A percentile compares a stretch with the other conserved stretches of the same genome.
Evolutionary conservation across 2,113 vertebrate species (phyloP).

Genomic region (Lonchura striata): DNA sequence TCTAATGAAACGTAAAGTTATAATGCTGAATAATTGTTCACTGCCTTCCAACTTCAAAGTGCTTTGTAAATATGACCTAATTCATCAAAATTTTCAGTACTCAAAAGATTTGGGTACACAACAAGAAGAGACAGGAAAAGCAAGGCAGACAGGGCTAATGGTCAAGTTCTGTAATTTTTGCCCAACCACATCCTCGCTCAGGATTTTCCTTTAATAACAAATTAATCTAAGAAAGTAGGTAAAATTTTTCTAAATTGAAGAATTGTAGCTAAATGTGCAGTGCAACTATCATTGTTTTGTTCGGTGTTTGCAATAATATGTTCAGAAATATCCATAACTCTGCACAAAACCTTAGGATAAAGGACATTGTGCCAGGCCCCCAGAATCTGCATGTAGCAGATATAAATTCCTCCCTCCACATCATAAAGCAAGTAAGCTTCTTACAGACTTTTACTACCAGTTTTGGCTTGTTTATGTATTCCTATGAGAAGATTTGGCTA

Average conservation of each 20-base stretch:
- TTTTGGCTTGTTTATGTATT: neutral
- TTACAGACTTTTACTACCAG: neutral
- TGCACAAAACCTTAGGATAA: neutral
- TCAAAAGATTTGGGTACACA: neutral
- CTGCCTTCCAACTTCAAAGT: slow-evolving; percentile 47
- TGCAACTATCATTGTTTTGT: neutral
- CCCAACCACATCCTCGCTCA: neutral
- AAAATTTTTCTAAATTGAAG: neutral
- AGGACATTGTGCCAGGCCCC: neutral
- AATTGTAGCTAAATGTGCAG: neutral
- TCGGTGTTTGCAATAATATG: neutral
- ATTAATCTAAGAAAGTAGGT: neutral
- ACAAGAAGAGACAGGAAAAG: neutral
- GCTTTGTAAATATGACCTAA: slow-evolving; percentile 36
- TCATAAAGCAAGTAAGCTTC: neutral
- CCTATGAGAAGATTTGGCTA: neutral
- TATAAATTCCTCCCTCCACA: neutral
- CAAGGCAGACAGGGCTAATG: neutral
- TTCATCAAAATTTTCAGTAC: neutral
- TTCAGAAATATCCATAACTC: neutral
- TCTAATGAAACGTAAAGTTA: slow-evolving; percentile 42
- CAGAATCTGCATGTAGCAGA: neutral
- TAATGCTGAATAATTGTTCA: slow-evolving; percentile 36
- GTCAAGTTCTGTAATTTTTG: neutral
- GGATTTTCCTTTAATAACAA: neutral